A percentile compares a stretch with the other conserved stretches of the same genome.
phyloP scores from a whole-genome alignment of 2,797 vertebrate species.

The Cossypha polioptera region DNA sequence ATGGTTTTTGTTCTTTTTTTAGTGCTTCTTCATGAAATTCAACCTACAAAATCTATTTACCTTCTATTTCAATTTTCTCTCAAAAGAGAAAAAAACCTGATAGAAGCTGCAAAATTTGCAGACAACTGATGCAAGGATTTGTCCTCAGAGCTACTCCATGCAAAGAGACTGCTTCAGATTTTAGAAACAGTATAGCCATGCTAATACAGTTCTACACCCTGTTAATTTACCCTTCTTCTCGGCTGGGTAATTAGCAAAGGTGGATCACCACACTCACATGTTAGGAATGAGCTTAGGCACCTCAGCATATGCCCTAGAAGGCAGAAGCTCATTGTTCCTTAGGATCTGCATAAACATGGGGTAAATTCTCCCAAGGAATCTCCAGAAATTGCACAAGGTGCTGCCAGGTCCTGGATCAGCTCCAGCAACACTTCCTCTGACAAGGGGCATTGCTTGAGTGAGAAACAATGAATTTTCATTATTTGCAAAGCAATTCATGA shows the following conservation, averaged over 20 bases:
- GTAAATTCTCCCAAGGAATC: neutral
- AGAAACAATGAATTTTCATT: neutral
- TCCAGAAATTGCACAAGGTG: neutral
- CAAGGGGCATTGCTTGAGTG: neutral
- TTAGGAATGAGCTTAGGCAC: slow-evolving; percentile 26
- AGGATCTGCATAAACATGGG: neutral
- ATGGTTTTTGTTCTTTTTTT: neutral
- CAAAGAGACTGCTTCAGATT: neutral
- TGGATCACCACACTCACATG: slow-evolving; percentile 6
- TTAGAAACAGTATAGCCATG: neutral
- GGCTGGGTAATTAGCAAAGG: slow-evolving; percentile 25
- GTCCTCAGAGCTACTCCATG: neutral
- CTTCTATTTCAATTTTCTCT: neutral
- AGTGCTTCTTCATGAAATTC: neutral
- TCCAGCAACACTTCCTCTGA: neutral
- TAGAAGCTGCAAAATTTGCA: neutral
- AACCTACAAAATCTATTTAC: neutral
- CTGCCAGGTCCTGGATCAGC: neutral
- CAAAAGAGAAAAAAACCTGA: neutral
- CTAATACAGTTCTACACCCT: slow-evolving; percentile 7
- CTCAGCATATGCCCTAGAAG: slow-evolving; percentile 25
- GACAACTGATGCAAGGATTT: neutral
- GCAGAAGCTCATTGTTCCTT: slow-evolving; percentile 4
- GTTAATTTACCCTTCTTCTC: slow-evolving; percentile 5
- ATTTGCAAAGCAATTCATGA: neutral